Evolutionary conservation across 2,113 vertebrate genomes (phyloP).

Genomic region (Penelope pileata): DNA sequence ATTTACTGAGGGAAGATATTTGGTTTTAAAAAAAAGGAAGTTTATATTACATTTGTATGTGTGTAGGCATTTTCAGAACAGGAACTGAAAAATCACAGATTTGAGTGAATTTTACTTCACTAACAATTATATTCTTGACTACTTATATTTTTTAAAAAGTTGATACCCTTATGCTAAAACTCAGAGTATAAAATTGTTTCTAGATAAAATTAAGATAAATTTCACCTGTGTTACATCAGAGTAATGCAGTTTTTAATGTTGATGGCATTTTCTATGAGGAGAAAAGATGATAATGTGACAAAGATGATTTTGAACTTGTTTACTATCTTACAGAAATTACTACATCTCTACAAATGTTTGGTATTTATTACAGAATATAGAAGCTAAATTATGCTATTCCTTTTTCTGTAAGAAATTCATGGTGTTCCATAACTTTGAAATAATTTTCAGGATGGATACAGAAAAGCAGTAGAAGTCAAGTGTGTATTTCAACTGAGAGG

Average conservation of each 20-base stretch:
- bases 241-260: background rate
- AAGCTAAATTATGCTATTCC: accelerated
- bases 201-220: background rate
- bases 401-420: background rate
- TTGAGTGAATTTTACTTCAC: background rate
- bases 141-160: background rate
- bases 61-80: background rate
- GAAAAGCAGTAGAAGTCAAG: constrained; percentile 72
- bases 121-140: background rate
- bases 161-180: background rate
- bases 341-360: background rate
- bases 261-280: background rate
- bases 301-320: background rate
- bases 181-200: background rate
- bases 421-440: background rate
- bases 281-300: background rate
- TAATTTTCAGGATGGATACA: constrained; percentile 78
- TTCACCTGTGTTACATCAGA: background rate
- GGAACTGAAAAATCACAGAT: background rate
- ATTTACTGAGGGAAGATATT: background rate
- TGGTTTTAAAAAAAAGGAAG: background rate
- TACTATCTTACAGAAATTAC: too few species aligned
- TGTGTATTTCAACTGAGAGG: constrained; percentile 91
- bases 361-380: background rate
- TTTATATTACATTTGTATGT: background rate